These are phyloP conservation scores for Hydrolagus affinis DNA, from an alignment of 2,113 vertebrate species.

Conservation along the genomic window DNA sequence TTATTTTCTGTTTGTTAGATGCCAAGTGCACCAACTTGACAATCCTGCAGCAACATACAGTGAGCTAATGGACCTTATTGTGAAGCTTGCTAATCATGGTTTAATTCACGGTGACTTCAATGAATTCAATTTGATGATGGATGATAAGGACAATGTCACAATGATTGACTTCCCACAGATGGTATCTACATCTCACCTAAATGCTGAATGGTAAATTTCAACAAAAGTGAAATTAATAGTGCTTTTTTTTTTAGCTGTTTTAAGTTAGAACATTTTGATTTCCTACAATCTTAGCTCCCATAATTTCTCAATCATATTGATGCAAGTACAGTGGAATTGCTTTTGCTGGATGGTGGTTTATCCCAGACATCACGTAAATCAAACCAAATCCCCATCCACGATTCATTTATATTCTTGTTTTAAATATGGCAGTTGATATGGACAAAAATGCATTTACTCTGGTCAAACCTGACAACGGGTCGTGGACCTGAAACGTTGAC, in stretches of 20 bases:
- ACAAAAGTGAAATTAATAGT: not conserved
- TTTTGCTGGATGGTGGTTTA: not conserved
- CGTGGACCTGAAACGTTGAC: too few relatives aligned
- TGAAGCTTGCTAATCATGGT: constrained; percentile 85
- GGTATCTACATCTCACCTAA: constrained; percentile 87
- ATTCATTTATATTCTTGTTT: too few relatives aligned
- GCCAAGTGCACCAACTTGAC: constrained; percentile 74
- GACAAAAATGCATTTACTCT: too few relatives aligned
- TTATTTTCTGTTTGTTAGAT: constrained; percentile 53
- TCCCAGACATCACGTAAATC: too few relatives aligned
- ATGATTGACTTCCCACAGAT: constrained; percentile 98
- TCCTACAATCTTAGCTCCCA: not conserved
- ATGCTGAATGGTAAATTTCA: constrained; percentile 81
- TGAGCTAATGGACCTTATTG: constrained; percentile 90
- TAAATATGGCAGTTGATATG: too few relatives aligned
- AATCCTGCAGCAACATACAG: constrained; percentile 77
- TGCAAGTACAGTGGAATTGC: not conserved
- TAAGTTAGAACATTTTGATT: not conserved
- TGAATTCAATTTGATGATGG: constrained; percentile 92
- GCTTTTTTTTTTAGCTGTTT: not conserved
- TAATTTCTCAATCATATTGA: too few relatives aligned
- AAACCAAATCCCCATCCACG: too few relatives aligned
- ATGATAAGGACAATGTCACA: constrained; percentile 76
- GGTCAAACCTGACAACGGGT: too few relatives aligned
- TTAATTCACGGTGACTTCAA: constrained; percentile 97